Evolutionary conservation across 2,888 invertebrate genomes (phyloP).

Genomic region (Dolichopus griseipennis): DNA sequence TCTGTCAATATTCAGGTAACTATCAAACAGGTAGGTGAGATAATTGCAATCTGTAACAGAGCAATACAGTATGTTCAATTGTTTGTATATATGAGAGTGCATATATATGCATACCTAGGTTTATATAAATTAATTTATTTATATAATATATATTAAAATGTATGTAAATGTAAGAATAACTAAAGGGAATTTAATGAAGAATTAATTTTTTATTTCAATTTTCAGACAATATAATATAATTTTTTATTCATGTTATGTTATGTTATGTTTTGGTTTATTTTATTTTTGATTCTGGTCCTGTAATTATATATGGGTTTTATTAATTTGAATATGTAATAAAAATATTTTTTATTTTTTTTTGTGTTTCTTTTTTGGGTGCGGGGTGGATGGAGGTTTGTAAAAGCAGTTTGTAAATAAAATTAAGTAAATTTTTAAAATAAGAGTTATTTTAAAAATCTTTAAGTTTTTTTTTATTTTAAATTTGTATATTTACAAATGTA

Average conservation of each 20-base stretch:
- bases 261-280: neutral
- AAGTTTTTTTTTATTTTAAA: no score
- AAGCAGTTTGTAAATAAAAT: no score
- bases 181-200: neutral
- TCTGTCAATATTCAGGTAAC: neutral
- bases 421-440: no score
- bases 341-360: neutral
- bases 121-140: neutral
- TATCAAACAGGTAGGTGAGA: slow-evolving; percentile 4
- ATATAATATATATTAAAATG: neutral
- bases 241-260: no score
- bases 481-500: no score
- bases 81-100: no score
- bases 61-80: neutral
- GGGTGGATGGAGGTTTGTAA: no score
- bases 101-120: no score
- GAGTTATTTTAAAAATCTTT: no score
- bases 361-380: no score
- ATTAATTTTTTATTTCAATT: slow-evolving; percentile 4
- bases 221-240: neutral
- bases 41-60: neutral
- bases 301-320: neutral
- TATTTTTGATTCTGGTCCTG: neutral
- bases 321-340: neutral
- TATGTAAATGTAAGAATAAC: neutral